Conservation (phyloP, 2,113 vertebrate species). For the Macquaria ambigua region DNA sequence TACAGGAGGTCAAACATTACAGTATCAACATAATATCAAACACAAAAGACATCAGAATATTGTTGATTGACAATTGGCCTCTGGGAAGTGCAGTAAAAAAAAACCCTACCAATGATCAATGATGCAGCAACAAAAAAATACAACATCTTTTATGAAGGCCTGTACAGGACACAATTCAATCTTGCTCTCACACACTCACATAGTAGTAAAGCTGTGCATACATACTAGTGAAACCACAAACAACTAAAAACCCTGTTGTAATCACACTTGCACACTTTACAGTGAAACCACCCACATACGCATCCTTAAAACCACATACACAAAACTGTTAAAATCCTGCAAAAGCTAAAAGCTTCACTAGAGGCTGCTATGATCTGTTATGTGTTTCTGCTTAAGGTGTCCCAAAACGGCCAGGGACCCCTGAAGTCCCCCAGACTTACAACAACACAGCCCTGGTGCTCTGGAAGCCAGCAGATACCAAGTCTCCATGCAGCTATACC, state of each 20-base stretch:
- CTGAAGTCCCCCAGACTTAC: slow-evolving; percentile 94
- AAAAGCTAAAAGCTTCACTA: not conserved
- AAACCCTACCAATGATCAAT: too few species aligned
- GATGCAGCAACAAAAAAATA: not conserved
- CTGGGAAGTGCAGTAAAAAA: too few species aligned
- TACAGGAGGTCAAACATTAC: not conserved
- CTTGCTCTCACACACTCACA: not conserved
- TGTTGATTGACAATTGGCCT: too few species aligned
- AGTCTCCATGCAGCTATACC: slow-evolving; percentile 91
- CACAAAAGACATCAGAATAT: not conserved
- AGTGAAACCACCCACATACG: too few species aligned
- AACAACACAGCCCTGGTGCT: slow-evolving; percentile 93
- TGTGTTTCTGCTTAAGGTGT: slow-evolving; percentile 79
- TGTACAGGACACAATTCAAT: not conserved
- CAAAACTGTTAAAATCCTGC: too few species aligned
- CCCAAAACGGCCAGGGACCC: slow-evolving; percentile 91
- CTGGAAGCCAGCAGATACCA: slow-evolving; percentile 93
- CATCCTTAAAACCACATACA: too few species aligned
- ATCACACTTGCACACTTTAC: too few species aligned
- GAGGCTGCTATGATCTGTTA: not conserved
- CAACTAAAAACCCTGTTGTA: too few species aligned
- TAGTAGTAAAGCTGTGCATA: too few species aligned
- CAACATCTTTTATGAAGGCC: not conserved
- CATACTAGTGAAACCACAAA: too few species aligned
- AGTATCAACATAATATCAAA: not conserved